Evolutionary conservation across 2,797 vertebrate species (phyloP).

Genomic region (Rhabdophis nuchalis): DNA sequence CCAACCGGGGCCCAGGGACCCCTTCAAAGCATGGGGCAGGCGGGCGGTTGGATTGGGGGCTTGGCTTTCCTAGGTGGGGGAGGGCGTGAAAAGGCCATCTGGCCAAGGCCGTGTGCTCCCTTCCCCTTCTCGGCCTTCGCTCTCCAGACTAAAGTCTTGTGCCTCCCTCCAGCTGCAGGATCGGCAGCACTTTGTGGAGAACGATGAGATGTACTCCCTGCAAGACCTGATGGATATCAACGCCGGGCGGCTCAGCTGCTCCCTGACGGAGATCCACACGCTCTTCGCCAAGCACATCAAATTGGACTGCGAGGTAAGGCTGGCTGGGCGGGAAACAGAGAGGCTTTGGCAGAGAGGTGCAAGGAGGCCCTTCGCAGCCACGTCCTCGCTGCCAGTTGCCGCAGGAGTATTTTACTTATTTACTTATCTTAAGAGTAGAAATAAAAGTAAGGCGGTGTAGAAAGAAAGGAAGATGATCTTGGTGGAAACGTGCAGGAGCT

Average conservation of each 20-base stretch:
- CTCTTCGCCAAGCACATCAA: slow-evolving; percentile 98
- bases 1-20: not conserved
- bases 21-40: not conserved
- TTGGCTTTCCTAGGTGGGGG: too few species aligned
- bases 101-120: not conserved
- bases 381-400: too few species aligned
- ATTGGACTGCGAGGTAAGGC: slow-evolving; percentile 91
- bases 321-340: not conserved
- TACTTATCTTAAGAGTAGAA: not conserved
- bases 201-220: slow-evolving; percentile 96
- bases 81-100: not conserved
- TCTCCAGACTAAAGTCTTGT: not conserved
- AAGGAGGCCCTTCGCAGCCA: not conserved
- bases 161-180: slow-evolving; percentile 83
- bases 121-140: not conserved
- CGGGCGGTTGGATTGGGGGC: too few species aligned
- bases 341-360: fast-evolving
- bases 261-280: slow-evolving; percentile 92
- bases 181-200: slow-evolving; percentile 97
- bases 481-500: not conserved
- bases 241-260: slow-evolving; percentile 86
- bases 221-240: slow-evolving; percentile 92
- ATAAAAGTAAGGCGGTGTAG: not conserved
- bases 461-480: not conserved
- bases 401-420: too few species aligned